Percentiles rank a stretch among this genome's conserved stretches.
phyloP scores from a whole-genome alignment of 2,797 vertebrate genomes.

The Anableps anableps region DNA sequence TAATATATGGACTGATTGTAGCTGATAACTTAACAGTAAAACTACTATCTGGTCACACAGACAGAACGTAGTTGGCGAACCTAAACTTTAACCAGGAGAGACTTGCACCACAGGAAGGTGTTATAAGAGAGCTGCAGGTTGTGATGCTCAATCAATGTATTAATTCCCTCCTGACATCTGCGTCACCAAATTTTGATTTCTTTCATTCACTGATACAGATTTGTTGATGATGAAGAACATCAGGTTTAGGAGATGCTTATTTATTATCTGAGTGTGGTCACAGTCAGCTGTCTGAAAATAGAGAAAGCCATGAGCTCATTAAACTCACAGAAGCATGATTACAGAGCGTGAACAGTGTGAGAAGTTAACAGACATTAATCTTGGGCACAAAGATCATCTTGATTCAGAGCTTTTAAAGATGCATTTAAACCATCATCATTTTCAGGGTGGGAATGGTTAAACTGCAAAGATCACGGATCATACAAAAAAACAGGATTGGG shows the following conservation, averaged over 20 bases:
- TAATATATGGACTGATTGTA: slow-evolving; percentile 16
- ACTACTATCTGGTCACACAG: slow-evolving; percentile 11
- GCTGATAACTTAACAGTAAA: slow-evolving; percentile 15
- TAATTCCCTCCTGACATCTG: too few relatives aligned
- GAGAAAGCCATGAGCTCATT: not conserved
- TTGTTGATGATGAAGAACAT: too few relatives aligned
- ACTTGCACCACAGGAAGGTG: not conserved
- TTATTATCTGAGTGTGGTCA: not conserved
- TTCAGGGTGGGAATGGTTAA: not conserved
- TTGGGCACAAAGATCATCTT: not conserved
- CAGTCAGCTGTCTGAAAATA: slow-evolving; percentile 9
- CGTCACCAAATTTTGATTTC: too few relatives aligned
- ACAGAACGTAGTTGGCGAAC: not conserved
- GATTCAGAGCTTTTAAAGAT: not conserved
- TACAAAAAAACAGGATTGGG: not conserved
- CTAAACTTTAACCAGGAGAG: not conserved
- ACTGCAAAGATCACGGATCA: not conserved
- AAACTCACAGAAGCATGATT: not conserved
- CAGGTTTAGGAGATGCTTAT: not conserved
- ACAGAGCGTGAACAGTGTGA: not conserved
- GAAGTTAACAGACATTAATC: not conserved
- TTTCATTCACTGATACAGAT: too few relatives aligned
- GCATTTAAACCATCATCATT: not conserved
- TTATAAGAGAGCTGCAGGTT: too few relatives aligned
- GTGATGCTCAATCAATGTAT: too few relatives aligned